A percentile compares a stretch with the other conserved stretches of the same genome.
These are phyloP conservation scores for Scolopax bukidnonensis DNA, from an alignment of 2,797 vertebrate genomes.

Conservation along the genomic window DNA sequence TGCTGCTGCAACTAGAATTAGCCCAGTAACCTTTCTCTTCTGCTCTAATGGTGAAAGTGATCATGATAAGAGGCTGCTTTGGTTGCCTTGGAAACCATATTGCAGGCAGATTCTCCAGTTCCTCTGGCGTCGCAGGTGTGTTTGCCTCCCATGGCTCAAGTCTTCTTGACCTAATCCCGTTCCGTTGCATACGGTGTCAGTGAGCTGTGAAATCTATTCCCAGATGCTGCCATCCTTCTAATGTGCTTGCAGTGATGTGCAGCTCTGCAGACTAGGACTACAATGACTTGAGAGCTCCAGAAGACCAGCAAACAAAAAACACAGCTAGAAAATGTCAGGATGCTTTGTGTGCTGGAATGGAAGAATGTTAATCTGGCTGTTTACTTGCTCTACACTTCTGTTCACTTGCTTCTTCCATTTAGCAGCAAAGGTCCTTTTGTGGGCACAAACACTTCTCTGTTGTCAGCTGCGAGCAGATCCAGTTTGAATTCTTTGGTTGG, in stretches of 20 bases:
- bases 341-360: not conserved
- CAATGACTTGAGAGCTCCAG: not conserved
- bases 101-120: slow-evolving; percentile 25
- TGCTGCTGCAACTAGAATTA: slow-evolving; percentile 72
- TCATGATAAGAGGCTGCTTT: slow-evolving; percentile 47
- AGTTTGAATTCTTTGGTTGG: not conserved
- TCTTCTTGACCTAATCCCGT: not conserved
- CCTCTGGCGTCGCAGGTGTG: not conserved
- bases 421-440: not conserved
- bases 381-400: not conserved
- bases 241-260: not conserved
- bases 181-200: not conserved
- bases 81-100: slow-evolving; percentile 70
- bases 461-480: not conserved
- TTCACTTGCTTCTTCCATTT: not conserved
- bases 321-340: not conserved
- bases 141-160: not conserved
- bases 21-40: slow-evolving; percentile 70
- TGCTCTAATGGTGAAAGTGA: slow-evolving; percentile 61
- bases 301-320: not conserved
- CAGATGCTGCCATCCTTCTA: not conserved
- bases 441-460: not conserved
- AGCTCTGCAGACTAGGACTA: not conserved
- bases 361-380: not conserved
- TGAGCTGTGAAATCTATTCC: not conserved